phyloP scores from a whole-genome alignment of 2,888 invertebrate species.

The Drosophila algonquin region DNA sequence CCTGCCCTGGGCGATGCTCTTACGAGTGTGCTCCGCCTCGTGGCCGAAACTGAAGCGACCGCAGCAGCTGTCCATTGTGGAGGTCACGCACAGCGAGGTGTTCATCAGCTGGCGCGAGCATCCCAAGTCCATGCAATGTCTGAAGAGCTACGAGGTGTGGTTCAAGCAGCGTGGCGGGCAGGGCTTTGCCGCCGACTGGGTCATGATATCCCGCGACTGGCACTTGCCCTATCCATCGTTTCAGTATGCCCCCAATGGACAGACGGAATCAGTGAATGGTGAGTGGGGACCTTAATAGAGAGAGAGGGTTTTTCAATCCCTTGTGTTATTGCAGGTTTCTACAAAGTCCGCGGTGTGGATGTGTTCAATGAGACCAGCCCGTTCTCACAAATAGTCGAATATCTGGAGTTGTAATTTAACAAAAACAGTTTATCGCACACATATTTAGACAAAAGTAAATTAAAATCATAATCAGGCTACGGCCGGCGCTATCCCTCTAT shows the following conservation, averaged over 20 bases:
- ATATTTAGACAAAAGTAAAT: constrained; percentile 47
- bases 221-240: constrained; percentile 83
- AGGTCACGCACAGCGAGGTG: constrained; percentile 84
- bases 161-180: constrained; percentile 58
- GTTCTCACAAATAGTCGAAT: constrained; percentile 79
- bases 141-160: constrained; percentile 83
- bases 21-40: constrained; percentile 83
- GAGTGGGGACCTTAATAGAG: constrained; percentile 10
- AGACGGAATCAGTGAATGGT: constrained; percentile 74
- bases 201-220: constrained; percentile 70
- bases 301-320: too few species aligned
- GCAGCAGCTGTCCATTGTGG: constrained; percentile 80
- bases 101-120: constrained; percentile 85
- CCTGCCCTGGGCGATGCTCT: constrained; percentile 83
- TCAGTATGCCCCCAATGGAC: constrained; percentile 75
- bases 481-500: constrained; percentile 42
- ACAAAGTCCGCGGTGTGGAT: constrained; percentile 81
- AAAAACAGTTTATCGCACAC: constrained; percentile 43
- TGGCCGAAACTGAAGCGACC: constrained; percentile 80
- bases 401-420: constrained; percentile 68
- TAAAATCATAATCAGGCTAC: constrained; percentile 69
- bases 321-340: constrained; percentile 74
- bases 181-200: constrained; percentile 62
- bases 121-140: constrained; percentile 73
- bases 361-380: constrained; percentile 77